Evolutionary conservation across 2,888 invertebrate species (phyloP).

Genomic region (Epsilonema sp.): DNA sequence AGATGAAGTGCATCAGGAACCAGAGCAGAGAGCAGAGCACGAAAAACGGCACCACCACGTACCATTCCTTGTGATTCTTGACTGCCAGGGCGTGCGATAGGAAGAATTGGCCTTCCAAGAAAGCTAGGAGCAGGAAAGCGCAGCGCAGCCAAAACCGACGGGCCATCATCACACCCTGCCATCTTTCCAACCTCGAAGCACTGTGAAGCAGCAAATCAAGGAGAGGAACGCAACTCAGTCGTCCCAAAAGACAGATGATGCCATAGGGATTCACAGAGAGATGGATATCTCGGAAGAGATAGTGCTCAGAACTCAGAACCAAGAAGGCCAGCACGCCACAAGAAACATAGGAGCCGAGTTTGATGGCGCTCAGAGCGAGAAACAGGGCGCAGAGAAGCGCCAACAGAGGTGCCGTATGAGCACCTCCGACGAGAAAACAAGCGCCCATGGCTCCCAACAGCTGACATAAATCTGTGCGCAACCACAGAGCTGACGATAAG

Average conservation of each 20-base stretch:
- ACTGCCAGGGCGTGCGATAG: constrained; percentile 20
- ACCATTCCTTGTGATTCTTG: constrained; percentile 31
- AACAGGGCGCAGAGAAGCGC: constrained; percentile 21
- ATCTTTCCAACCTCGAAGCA: constrained; percentile 25
- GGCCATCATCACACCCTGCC: constrained; percentile 19
- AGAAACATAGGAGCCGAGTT: constrained; percentile 25
- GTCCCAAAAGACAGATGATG: constrained; percentile 22
- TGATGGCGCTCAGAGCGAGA: constrained; percentile 22
- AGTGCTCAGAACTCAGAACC: constrained; percentile 14
- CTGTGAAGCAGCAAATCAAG: constrained; percentile 26
- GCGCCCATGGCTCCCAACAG: constrained; percentile 24
- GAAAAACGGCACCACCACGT: constrained; percentile 30
- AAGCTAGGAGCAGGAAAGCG: not conserved
- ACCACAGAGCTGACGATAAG: constrained; percentile 8
- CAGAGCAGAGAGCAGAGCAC: constrained; percentile 21
- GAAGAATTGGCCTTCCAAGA: constrained; percentile 18
- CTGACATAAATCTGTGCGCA: constrained; percentile 21
- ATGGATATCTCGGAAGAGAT: constrained; percentile 19
- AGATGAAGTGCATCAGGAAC: constrained; percentile 26
- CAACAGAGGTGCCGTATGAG: constrained; percentile 18
- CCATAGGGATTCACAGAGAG: constrained; percentile 22
- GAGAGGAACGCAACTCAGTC: constrained; percentile 22
- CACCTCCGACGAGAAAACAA: constrained; percentile 20
- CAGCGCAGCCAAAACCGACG: constrained; percentile 13
- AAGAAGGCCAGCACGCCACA: constrained; percentile 19